Percentiles rank a stretch among this genome's conserved stretches.
These are phyloP conservation scores for Procapra przewalskii DNA, from an alignment of 2,113 vertebrate genomes.

Conservation along the genomic window DNA sequence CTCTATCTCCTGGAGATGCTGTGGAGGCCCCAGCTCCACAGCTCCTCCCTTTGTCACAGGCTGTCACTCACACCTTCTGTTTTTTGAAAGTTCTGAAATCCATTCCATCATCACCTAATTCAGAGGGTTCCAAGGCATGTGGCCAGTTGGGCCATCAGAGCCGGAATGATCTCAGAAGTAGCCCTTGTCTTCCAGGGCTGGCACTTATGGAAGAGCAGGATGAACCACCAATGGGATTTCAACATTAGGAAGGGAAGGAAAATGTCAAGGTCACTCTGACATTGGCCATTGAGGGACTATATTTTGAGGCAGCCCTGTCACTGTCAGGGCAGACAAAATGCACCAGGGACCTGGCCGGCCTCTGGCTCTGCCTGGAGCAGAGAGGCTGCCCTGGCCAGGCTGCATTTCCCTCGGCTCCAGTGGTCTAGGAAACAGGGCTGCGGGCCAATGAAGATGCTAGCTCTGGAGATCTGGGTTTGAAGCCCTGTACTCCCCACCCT, in stretches of 20 bases:
- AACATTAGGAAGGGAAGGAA: not conserved
- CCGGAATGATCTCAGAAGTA: not conserved
- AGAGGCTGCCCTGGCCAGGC: not conserved
- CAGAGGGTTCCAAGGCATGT: slow-evolving; percentile 29
- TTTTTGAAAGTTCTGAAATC: not conserved
- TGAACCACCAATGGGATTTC: not conserved
- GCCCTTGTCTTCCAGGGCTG: not conserved
- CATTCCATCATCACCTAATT: slow-evolving; percentile 33
- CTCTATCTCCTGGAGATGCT: not conserved
- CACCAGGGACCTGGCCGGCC: not conserved
- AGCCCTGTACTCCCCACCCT: too few species aligned
- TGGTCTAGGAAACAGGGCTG: not conserved
- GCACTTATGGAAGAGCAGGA: not conserved
- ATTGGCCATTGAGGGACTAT: not conserved
- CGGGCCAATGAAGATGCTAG: fast-evolving
- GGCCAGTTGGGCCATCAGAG: slow-evolving; percentile 55
- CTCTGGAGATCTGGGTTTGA: not conserved
- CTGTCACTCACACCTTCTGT: not conserved
- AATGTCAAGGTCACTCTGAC: not conserved
- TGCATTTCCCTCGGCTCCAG: not conserved
- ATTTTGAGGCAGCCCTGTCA: not conserved
- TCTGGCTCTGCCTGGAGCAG: not conserved
- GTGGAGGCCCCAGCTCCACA: not conserved
- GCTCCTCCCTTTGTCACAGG: not conserved
- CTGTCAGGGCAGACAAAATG: too few species aligned